Percentiles rank a stretch among this genome's conserved stretches.
Conservation (phyloP, 2,113 vertebrate species). For the Podiceps cristatus region DNA sequence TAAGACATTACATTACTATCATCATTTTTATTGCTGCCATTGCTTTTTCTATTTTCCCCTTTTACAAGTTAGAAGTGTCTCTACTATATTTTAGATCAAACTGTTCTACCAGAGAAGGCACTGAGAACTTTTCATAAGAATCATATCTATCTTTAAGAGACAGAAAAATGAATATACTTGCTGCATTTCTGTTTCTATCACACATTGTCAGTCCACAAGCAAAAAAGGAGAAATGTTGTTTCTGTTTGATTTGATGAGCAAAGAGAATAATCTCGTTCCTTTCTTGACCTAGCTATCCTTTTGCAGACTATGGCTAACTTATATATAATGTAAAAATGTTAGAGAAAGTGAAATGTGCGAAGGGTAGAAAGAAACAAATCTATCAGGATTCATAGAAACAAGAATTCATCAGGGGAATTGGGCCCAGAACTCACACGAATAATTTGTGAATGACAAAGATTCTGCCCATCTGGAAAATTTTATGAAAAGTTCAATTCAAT, state of each 20-base stretch:
- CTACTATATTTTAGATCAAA: background rate
- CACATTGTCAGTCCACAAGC: background rate
- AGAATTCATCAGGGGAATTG: background rate
- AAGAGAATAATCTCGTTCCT: background rate
- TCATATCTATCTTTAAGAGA: background rate
- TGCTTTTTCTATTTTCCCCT: background rate
- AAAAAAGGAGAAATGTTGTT: background rate
- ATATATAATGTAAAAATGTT: background rate
- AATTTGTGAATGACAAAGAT: background rate
- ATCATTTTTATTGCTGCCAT: constrained; percentile 36
- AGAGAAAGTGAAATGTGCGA: background rate
- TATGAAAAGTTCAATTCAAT: background rate
- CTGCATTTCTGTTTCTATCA: background rate
- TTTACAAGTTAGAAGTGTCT: background rate
- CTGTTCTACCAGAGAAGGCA: background rate
- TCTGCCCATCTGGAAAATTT: background rate
- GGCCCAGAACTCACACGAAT: background rate
- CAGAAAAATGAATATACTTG: background rate
- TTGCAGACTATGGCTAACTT: background rate
- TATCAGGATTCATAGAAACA: background rate
- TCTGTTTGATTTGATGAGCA: background rate
- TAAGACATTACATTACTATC: background rate
- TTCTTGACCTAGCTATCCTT: background rate
- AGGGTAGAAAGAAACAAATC: background rate
- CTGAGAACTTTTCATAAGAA: background rate